These are phyloP conservation scores for Odontomyia ornata DNA, from an alignment of 2,888 invertebrate species.

Conservation along the genomic window DNA sequence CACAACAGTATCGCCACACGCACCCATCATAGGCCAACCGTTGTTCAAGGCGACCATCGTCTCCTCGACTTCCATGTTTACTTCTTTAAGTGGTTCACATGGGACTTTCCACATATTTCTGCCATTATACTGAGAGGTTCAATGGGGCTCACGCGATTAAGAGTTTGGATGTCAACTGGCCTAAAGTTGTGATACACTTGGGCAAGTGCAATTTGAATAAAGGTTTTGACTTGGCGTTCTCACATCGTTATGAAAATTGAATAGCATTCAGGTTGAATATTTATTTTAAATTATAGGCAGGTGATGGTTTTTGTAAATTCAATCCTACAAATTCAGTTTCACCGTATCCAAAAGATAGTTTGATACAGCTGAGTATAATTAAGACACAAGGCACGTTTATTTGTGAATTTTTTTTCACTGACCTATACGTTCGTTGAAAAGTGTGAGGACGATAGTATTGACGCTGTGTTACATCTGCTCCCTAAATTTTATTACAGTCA, in stretches of 20 bases:
- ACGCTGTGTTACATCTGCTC: neutral
- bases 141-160: slow-evolving; percentile 15
- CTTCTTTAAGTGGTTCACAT: slow-evolving; percentile 27
- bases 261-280: neutral
- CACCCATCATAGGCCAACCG: too few relatives aligned
- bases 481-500: neutral
- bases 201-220: too few relatives aligned
- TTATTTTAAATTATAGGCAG: neutral
- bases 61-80: neutral
- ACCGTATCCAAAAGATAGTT: too few relatives aligned
- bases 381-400: neutral
- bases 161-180: neutral
- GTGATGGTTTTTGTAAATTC: neutral
- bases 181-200: neutral
- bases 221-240: neutral
- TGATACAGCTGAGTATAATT: neutral
- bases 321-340: neutral
- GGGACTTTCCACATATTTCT: neutral
- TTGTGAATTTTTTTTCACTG: neutral
- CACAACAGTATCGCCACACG: too few relatives aligned
- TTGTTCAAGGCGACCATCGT: neutral
- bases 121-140: neutral
- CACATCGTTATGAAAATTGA: neutral
- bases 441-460: neutral
- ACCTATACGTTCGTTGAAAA: neutral